A percentile compares a stretch with the other conserved stretches of the same genome.
Evolutionary conservation across 2,888 invertebrate species (phyloP).

Genomic region (Drosophila anomalata): DNA sequence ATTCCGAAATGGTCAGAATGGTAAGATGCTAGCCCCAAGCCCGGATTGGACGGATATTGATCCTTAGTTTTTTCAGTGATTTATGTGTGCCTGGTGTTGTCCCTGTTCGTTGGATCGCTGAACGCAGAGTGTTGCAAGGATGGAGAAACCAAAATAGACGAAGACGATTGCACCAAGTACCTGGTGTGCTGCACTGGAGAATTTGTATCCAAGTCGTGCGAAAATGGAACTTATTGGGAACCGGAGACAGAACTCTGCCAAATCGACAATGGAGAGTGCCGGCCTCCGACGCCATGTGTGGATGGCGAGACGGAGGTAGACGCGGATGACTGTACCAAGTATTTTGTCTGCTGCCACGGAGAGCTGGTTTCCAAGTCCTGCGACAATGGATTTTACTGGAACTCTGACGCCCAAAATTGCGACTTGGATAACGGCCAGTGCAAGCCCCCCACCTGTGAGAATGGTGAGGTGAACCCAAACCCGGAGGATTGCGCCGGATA

Average conservation of each 20-base stretch:
- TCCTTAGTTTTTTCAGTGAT: conserved; percentile 25
- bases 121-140: conserved; percentile 46
- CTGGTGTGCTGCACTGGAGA: conserved; percentile 47
- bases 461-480: conserved; percentile 31
- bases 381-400: conserved; percentile 35
- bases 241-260: not conserved
- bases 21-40: not conserved
- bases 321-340: conserved; percentile 43
- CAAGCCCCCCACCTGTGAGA: conserved; percentile 24
- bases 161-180: conserved; percentile 40
- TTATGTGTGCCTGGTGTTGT: conserved; percentile 36
- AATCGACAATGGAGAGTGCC: conserved; percentile 33
- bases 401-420: not conserved
- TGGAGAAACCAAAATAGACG: conserved; percentile 47
- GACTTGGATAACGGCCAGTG: conserved; percentile 33
- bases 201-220: conserved; percentile 38
- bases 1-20: conserved; percentile 1
- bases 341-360: conserved; percentile 44
- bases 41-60: not conserved
- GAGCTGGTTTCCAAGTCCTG: conserved; percentile 43
- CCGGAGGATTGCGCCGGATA: conserved; percentile 48
- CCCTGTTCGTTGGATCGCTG: conserved; percentile 26
- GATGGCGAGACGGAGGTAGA: conserved; percentile 39
- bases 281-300: conserved; percentile 27
- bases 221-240: conserved; percentile 40